phyloP scores from a whole-genome alignment of 2,888 invertebrate genomes.

The Tachina fera region DNA sequence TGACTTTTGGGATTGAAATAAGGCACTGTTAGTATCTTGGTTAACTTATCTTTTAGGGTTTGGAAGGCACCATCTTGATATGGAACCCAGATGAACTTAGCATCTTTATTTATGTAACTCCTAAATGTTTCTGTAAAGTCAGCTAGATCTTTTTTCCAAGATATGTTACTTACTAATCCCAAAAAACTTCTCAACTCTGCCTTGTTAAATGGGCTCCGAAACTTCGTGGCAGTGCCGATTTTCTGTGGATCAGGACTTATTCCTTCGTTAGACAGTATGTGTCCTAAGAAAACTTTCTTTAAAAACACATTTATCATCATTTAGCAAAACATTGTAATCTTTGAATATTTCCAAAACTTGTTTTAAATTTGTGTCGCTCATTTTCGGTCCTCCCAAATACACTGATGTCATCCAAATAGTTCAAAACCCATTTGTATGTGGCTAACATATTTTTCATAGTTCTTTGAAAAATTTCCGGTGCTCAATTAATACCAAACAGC shows the following conservation, averaged over 20 bases:
- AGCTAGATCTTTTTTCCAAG: background rate
- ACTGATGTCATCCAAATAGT: background rate
- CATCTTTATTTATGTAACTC: conserved; percentile 73
- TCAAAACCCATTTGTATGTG: conserved; percentile 48
- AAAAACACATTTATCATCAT: background rate
- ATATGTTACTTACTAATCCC: background rate
- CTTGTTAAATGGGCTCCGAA: background rate
- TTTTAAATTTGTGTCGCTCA: background rate
- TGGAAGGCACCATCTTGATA: background rate
- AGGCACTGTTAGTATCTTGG: background rate
- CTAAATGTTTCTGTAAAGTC: background rate
- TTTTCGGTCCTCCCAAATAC: conserved; percentile 55
- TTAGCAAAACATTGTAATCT: conserved; percentile 70
- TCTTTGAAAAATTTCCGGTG: conserved; percentile 72
- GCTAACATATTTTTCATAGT: conserved; percentile 25
- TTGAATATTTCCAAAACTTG: background rate
- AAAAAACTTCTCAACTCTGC: too few species aligned
- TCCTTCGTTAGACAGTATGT: background rate
- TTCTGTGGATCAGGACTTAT: background rate
- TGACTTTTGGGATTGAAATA: background rate
- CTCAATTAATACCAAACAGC: conserved; percentile 78
- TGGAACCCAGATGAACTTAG: background rate
- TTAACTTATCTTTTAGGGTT: background rate
- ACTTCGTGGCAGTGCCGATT: background rate
- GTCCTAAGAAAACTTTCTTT: background rate